These are phyloP conservation scores for Takifugu bimaculatus DNA, from an alignment of 2,113 vertebrate genomes.

Conservation along the genomic window DNA sequence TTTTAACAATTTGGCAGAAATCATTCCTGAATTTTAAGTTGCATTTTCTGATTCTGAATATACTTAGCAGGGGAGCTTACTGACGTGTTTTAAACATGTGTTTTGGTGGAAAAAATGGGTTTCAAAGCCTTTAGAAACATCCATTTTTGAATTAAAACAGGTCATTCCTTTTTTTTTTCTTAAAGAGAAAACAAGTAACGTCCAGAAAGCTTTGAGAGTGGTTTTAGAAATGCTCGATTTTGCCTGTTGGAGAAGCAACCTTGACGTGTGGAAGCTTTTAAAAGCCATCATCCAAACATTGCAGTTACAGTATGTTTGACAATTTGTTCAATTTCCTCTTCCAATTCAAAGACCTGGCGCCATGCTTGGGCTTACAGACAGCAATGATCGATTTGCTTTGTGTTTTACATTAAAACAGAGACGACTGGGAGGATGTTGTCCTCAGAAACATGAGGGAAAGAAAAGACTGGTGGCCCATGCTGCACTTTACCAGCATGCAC, in stretches of 20 bases:
- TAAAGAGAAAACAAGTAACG: slow-evolving; percentile 69
- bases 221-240: slow-evolving; percentile 84
- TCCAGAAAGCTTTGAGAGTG: slow-evolving; percentile 73
- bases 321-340: not conserved
- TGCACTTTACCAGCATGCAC: slow-evolving; percentile 83
- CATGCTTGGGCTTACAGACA: too few relatives aligned
- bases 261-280: slow-evolving; percentile 80
- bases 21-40: not conserved
- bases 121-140: too few relatives aligned
- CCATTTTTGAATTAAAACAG: too few relatives aligned
- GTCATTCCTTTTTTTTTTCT: not conserved
- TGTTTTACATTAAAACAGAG: slow-evolving; percentile 26
- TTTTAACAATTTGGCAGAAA: not conserved
- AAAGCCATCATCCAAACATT: slow-evolving; percentile 67
- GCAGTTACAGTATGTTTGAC: slow-evolving; percentile 34
- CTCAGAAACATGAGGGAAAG: slow-evolving; percentile 75
- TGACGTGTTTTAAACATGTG: too few relatives aligned
- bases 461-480: slow-evolving; percentile 83
- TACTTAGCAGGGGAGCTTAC: too few relatives aligned
- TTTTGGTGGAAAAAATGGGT: too few relatives aligned
- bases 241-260: slow-evolving; percentile 79
- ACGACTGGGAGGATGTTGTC: slow-evolving; percentile 55
- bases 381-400: not conserved
- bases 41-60: not conserved
- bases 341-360: not conserved